These are phyloP conservation scores for Cenopis cana DNA, from an alignment of 2,888 invertebrate genomes.

Conservation along the genomic window DNA sequence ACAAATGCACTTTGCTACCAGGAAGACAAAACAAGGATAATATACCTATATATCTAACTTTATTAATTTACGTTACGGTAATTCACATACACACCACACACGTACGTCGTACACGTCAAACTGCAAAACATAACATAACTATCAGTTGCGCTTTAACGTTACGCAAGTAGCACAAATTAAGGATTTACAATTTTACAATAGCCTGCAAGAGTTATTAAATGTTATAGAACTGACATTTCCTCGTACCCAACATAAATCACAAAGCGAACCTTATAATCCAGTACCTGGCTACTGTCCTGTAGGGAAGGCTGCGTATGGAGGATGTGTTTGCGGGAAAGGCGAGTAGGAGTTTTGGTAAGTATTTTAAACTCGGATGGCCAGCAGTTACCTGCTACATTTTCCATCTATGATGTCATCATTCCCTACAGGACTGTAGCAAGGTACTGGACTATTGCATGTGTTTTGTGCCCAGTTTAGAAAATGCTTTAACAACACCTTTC, in stretches of 20 bases:
- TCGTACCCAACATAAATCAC: background rate
- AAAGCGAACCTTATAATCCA: background rate
- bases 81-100: constrained; percentile 13
- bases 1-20: constrained; percentile 51
- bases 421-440: too few relatives aligned
- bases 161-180: constrained; percentile 24
- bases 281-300: too few relatives aligned
- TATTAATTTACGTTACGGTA: constrained; percentile 37
- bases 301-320: too few relatives aligned
- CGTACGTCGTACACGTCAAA: constrained; percentile 45
- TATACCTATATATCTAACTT: constrained; percentile 16
- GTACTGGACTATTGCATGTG: too few relatives aligned
- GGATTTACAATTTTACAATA: constrained; percentile 13
- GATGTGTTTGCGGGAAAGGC: too few relatives aligned
- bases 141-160: constrained; percentile 33
- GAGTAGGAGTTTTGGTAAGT: too few relatives aligned
- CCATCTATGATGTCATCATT: too few relatives aligned
- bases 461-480: background rate
- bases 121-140: constrained; percentile 48
- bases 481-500: background rate
- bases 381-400: too few relatives aligned
- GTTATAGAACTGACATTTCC: background rate
- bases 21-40: constrained; percentile 50
- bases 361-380: too few relatives aligned
- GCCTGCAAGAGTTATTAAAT: constrained; percentile 6